phyloP scores from a whole-genome alignment of 2,888 invertebrate genomes.

The Allolobophora icterica region DNA sequence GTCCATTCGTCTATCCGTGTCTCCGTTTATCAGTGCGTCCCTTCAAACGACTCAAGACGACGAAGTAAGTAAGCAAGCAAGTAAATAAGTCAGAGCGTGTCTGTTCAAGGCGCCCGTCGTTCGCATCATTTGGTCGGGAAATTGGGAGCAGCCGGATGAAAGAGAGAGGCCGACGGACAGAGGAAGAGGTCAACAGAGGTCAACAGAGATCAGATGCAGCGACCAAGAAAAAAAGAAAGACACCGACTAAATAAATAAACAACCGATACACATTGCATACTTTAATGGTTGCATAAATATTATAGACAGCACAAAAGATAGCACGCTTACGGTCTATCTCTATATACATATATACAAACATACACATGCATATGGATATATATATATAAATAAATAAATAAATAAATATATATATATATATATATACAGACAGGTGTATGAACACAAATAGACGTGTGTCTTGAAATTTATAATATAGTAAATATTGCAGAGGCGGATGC shows the following conservation, averaged over 20 bases:
- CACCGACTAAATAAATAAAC: too few relatives aligned
- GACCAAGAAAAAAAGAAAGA: too few relatives aligned
- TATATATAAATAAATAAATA: neutral
- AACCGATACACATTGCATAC: too few relatives aligned
- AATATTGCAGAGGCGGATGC: too few relatives aligned
- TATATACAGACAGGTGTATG: neutral
- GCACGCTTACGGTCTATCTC: neutral
- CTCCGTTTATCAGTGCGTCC: neutral
- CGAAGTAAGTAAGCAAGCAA: neutral
- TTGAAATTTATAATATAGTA: too few relatives aligned
- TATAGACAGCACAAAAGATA: neutral
- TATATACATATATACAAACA: neutral
- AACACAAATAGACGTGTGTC: neutral
- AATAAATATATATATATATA: constrained; percentile 14
- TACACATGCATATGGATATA: neutral
- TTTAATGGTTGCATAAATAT: too few relatives aligned
- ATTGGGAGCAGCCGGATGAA: too few relatives aligned
- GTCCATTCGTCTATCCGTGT: neutral
- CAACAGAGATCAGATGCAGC: too few relatives aligned
- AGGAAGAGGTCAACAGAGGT: too few relatives aligned
- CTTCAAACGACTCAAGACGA: neutral
- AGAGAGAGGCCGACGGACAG: too few relatives aligned
- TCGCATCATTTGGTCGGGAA: too few relatives aligned
- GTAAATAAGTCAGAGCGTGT: neutral
- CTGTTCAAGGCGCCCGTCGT: too few relatives aligned